Evolutionary conservation across 2,888 invertebrate genomes (phyloP), one percentile per base, ranked within the genome.

Genomic region (Nomada lathburiana): DNA sequence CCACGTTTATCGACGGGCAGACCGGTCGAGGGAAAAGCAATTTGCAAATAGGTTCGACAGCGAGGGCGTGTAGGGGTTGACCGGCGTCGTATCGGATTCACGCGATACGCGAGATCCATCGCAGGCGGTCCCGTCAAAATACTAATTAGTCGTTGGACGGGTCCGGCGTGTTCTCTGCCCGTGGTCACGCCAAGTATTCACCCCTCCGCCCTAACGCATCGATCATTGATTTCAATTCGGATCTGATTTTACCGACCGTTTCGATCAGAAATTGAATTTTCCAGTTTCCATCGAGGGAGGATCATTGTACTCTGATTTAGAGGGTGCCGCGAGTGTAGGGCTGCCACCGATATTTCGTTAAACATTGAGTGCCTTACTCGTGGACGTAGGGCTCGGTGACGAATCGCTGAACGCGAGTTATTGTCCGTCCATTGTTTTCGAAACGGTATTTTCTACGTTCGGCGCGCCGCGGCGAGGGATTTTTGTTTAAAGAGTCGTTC

Each of bases 31-130:
- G 89, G 88, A 87, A 91, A 92, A 92, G 90, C 93, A 93, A 93
- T 93, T 93, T 93, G 92, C 93, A 93, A 93, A 93, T 93, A 93
- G 93, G 90, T 92, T 88, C 86, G 84, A 76, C 76, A 78, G 84
- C 70, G 83, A 75, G 72, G 74, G 52, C 50, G 83, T 64, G 79
- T 76, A 76, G 57, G 67, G 82, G 75, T 76, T 64, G 83, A 78
- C 71, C 88, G 86, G 83, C 87, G 84, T 90, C 88, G 88, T 84
- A 88, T 89, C 89, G 82, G 83, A 91, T 89, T 88, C 87, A 73
- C 63, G 73, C 79, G 80, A 82, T 79, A 86, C 75, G 76, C 79
- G 77, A 70, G 70, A 76, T 76, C 75, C 68, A 85, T 84, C 76
- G 63, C 68, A 68, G 53, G 65, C 71, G 81, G 84, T 77, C 79